phyloP scores from a whole-genome alignment of 1,140 invertebrate species.

The Sesamia nonagrioides region DNA sequence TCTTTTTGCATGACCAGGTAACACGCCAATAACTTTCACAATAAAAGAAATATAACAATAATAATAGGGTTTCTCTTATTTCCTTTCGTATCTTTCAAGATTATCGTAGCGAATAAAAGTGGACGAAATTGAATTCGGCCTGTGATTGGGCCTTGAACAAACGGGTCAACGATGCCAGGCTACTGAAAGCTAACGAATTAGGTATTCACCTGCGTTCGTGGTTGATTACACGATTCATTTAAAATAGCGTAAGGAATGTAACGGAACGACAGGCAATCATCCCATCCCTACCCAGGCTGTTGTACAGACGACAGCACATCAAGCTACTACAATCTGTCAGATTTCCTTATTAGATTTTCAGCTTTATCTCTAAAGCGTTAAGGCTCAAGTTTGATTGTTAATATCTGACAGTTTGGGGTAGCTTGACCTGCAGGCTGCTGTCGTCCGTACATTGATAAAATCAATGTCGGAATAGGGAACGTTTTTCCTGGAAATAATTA shows the following conservation, averaged over 20 bases:
- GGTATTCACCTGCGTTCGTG: slow-evolving; percentile 45
- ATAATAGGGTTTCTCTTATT: slow-evolving; percentile 52
- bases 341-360: too few species aligned
- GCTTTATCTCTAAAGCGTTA: too few species aligned
- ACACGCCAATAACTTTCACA: slow-evolving; percentile 48
- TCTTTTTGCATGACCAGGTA: slow-evolving; percentile 40
- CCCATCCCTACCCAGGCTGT: slow-evolving; percentile 3
- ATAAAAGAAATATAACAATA: slow-evolving; percentile 31
- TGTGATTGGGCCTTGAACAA: slow-evolving; percentile 54
- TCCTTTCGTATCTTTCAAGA: slow-evolving; percentile 52
- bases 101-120: slow-evolving; percentile 58
- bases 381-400: too few species aligned
- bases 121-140: slow-evolving; percentile 57
- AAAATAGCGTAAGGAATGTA: slow-evolving; percentile 21
- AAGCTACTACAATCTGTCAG: too few species aligned
- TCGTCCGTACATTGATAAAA: slow-evolving; percentile 16
- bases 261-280: slow-evolving; percentile 32
- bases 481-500: neutral
- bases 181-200: slow-evolving; percentile 51
- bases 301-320: too few species aligned
- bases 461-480: slow-evolving; percentile 1
- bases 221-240: slow-evolving; percentile 48
- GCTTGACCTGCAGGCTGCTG: too few species aligned
- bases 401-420: too few species aligned
- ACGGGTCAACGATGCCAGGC: slow-evolving; percentile 45